Conservation (phyloP, 2,797 vertebrate species). For the Acanthiza pusilla region DNA sequence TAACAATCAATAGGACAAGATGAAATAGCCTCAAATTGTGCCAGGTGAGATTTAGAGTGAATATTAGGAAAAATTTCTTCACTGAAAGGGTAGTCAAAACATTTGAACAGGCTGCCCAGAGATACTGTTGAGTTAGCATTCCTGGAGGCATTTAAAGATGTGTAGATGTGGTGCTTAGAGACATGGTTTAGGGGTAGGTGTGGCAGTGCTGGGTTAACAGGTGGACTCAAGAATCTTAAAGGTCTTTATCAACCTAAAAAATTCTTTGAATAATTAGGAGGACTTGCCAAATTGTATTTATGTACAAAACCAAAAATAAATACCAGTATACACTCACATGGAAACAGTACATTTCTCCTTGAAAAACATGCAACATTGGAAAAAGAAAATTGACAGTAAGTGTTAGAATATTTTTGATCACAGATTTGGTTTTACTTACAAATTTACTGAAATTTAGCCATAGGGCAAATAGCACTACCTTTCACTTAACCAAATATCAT, state of each 20-base stretch:
- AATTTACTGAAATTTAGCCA: neutral
- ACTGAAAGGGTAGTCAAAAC: neutral
- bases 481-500: neutral
- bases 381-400: neutral
- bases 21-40: neutral
- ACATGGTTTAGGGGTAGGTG: neutral
- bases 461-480: neutral
- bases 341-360: neutral
- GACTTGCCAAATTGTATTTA: neutral
- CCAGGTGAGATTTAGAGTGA: neutral
- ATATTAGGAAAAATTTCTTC: neutral
- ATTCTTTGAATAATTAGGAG: neutral
- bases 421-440: neutral
- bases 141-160: rapidly evolving
- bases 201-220: neutral
- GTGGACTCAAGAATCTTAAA: neutral
- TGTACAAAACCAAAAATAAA: neutral
- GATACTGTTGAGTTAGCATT: neutral
- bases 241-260: neutral
- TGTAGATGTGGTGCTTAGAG: no score
- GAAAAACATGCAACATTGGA: neutral
- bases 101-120: neutral
- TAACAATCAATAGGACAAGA: neutral
- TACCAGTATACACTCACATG: neutral
- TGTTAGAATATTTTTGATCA: neutral